Conservation (phyloP, 2,113 vertebrate species). For the Centropus bengalensis region DNA sequence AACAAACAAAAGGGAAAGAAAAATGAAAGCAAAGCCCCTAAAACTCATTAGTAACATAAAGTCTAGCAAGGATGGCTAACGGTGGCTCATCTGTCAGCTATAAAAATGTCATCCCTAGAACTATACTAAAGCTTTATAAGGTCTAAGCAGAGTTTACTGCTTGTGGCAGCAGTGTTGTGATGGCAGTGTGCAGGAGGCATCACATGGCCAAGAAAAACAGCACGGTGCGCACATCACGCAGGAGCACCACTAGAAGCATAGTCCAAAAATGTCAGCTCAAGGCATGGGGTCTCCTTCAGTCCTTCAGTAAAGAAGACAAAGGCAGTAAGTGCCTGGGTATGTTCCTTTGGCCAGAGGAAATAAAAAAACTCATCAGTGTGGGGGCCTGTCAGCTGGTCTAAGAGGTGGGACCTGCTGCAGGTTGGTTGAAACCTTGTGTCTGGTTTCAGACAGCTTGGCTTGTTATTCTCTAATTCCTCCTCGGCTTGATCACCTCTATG, state of each 20-base stretch:
- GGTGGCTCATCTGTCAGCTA: slow-evolving; percentile 29
- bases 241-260: background rate
- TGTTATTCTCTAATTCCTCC: background rate
- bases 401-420: background rate
- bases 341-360: background rate
- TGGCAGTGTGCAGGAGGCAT: background rate
- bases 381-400: background rate
- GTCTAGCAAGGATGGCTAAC: slow-evolving; percentile 35
- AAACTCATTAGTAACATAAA: slow-evolving; percentile 42
- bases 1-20: slow-evolving; percentile 60
- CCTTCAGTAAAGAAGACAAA: background rate
- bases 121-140: slow-evolving; percentile 23
- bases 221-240: rapidly evolving
- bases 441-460: background rate
- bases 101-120: slow-evolving; percentile 42
- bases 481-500: rapidly evolving
- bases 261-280: rapidly evolving
- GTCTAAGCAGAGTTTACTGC: background rate
- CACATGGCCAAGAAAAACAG: background rate
- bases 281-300: background rate
- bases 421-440: background rate
- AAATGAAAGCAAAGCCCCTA: slow-evolving; percentile 59
- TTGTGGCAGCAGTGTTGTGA: background rate
- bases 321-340: rapidly evolving
- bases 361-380: rapidly evolving